Conservation (phyloP, 2,888 invertebrate genomes). For the Anthrax anthrax region DNA sequence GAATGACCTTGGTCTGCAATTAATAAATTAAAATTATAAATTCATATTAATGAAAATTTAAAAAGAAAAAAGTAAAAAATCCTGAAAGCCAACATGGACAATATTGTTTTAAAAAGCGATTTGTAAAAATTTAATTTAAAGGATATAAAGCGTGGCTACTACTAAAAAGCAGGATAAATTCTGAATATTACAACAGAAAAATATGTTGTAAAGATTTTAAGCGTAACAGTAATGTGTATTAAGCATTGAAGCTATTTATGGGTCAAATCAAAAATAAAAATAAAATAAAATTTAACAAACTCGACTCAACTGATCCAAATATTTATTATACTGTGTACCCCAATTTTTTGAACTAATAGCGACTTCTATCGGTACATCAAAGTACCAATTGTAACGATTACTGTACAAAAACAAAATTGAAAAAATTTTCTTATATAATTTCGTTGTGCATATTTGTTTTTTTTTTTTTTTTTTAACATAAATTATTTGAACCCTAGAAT, state of each 20-base stretch:
- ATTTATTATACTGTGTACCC: not conserved
- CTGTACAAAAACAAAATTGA: not conserved
- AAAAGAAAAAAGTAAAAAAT: not conserved
- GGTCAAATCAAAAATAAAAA: not conserved
- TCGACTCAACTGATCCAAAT: not conserved
- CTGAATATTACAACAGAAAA: too few relatives aligned
- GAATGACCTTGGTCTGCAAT: constrained; percentile 20
- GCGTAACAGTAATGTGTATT: too few relatives aligned
- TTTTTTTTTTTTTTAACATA: too few relatives aligned
- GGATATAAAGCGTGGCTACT: too few relatives aligned
- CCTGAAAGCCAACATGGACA: too few relatives aligned
- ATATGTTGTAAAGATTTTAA: too few relatives aligned
- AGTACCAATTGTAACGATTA: not conserved
- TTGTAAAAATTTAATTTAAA: too few relatives aligned
- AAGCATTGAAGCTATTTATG: too few relatives aligned
- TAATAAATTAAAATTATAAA: not conserved
- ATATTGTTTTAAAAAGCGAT: not conserved
- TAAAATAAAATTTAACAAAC: not conserved
- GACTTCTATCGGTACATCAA: not conserved
- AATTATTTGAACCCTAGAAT: too few relatives aligned
- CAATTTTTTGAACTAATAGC: not conserved
- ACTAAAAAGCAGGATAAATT: too few relatives aligned
- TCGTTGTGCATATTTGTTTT: too few relatives aligned
- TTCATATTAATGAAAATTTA: too few relatives aligned
- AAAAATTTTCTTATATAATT: not conserved